Evolutionary conservation across 2,888 invertebrate genomes (phyloP).

Genomic region (Hirtodrosophila trivittata): DNA sequence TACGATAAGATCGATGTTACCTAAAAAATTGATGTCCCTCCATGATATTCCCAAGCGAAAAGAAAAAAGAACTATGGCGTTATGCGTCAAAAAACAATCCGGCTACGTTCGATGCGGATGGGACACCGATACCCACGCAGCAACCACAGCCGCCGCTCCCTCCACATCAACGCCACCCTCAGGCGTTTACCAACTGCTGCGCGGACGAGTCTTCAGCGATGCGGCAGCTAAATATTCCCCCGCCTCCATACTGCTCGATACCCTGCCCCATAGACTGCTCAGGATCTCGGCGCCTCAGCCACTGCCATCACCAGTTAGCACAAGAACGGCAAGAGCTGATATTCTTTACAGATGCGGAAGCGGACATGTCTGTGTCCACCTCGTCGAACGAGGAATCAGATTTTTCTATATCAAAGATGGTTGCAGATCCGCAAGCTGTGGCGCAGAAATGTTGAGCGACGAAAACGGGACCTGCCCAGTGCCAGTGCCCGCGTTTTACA

Average conservation of each 20-base stretch:
- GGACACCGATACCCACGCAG: slow-evolving; percentile 70
- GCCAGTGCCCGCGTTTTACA: not conserved
- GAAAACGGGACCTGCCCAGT: slow-evolving; percentile 46
- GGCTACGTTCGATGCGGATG: slow-evolving; percentile 72
- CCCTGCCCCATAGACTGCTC: slow-evolving; percentile 61
- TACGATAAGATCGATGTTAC: slow-evolving; percentile 84
- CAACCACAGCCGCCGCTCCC: slow-evolving; percentile 81
- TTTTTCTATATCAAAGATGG: slow-evolving; percentile 66
- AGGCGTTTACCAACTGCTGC: slow-evolving; percentile 34
- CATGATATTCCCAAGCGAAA: slow-evolving; percentile 84
- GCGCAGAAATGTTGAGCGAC: slow-evolving; percentile 74
- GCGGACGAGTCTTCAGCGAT: slow-evolving; percentile 44
- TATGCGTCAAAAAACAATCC: slow-evolving; percentile 82
- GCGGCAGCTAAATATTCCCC: slow-evolving; percentile 53
- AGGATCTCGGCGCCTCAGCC: slow-evolving; percentile 39
- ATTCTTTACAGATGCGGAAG: slow-evolving; percentile 18
- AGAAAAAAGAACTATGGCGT: slow-evolving; percentile 84
- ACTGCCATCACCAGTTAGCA: slow-evolving; percentile 15
- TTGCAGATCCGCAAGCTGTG: slow-evolving; percentile 79
- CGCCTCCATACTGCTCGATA: slow-evolving; percentile 63
- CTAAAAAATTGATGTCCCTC: slow-evolving; percentile 84
- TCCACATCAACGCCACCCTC: slow-evolving; percentile 81
- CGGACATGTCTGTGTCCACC: slow-evolving; percentile 44
- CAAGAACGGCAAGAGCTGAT: slow-evolving; percentile 42
- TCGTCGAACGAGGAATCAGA: slow-evolving; percentile 52